phyloP scores from a whole-genome alignment of 2,888 invertebrate genomes.

The Meliscaeva auricollis region DNA sequence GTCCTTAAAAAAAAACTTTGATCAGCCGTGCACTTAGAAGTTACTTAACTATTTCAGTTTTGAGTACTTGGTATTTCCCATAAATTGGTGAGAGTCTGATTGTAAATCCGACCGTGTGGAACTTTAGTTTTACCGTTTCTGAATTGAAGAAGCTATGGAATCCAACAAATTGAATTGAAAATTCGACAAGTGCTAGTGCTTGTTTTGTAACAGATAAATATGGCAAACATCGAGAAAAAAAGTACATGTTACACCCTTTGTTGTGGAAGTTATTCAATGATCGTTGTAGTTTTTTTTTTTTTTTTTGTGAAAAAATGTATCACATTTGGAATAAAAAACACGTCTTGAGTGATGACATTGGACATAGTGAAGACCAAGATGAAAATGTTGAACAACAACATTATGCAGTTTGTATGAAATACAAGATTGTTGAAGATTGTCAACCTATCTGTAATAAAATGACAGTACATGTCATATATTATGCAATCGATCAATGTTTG shows the following conservation, averaged over 20 bases:
- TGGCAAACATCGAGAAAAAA: constrained; percentile 11
- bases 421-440: constrained; percentile 8
- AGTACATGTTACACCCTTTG: constrained; percentile 54
- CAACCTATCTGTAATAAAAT: not conserved
- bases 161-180: constrained; percentile 47
- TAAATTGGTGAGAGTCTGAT: too few relatives aligned
- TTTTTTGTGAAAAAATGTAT: constrained; percentile 25
- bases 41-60: too few relatives aligned
- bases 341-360: constrained; percentile 35
- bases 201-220: constrained; percentile 30
- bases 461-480: constrained; percentile 6
- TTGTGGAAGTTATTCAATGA: constrained; percentile 63
- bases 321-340: constrained; percentile 59
- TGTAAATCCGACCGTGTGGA: not conserved
- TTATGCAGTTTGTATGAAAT: constrained; percentile 13
- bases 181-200: constrained; percentile 57
- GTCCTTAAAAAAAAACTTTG: too few relatives aligned
- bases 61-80: too few relatives aligned
- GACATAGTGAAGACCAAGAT: constrained; percentile 8
- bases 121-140: constrained; percentile 19
- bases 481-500: constrained; percentile 43
- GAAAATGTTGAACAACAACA: constrained; percentile 43
- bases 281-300: not conserved
- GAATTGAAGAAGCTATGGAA: constrained; percentile 38
- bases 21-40: too few relatives aligned